A percentile compares a stretch with the other conserved stretches of the same genome.
phyloP scores from a whole-genome alignment of 2,888 invertebrate species.

The Trissolcus japonicus region DNA sequence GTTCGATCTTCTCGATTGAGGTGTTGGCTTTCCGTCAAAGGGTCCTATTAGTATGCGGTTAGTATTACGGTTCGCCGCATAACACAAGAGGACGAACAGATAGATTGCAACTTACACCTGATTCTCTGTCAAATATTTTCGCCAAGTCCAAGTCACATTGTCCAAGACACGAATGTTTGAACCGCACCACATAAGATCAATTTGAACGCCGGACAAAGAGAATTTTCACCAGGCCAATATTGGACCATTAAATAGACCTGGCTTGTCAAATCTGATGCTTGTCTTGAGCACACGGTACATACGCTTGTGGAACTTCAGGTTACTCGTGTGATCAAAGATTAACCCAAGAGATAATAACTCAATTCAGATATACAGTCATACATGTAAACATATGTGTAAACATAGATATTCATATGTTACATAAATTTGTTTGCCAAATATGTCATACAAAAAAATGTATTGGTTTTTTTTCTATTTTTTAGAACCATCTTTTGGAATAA shows the following conservation, averaged over 20 bases:
- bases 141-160: constrained; percentile 36
- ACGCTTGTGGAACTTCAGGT: not conserved
- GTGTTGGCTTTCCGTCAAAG: constrained; percentile 70
- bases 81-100: constrained; percentile 38
- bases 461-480: no score
- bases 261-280: not conserved
- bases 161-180: constrained; percentile 24
- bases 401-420: no score
- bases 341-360: not conserved
- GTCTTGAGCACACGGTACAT: not conserved
- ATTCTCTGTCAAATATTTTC: constrained; percentile 36
- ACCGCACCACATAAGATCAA: constrained; percentile 28
- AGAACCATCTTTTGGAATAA: no score
- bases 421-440: no score
- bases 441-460: no score
- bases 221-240: constrained; percentile 16
- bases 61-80: constrained; percentile 60
- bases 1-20: constrained; percentile 61
- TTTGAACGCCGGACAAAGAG: constrained; percentile 22
- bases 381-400: no score
- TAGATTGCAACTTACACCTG: constrained; percentile 32
- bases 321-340: not conserved
- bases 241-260: constrained; percentile 6
- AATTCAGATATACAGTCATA: no score
- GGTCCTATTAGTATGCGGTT: constrained; percentile 68